phyloP scores from a whole-genome alignment of 2,797 vertebrate species.

The Phaenicophaeus curvirostris region DNA sequence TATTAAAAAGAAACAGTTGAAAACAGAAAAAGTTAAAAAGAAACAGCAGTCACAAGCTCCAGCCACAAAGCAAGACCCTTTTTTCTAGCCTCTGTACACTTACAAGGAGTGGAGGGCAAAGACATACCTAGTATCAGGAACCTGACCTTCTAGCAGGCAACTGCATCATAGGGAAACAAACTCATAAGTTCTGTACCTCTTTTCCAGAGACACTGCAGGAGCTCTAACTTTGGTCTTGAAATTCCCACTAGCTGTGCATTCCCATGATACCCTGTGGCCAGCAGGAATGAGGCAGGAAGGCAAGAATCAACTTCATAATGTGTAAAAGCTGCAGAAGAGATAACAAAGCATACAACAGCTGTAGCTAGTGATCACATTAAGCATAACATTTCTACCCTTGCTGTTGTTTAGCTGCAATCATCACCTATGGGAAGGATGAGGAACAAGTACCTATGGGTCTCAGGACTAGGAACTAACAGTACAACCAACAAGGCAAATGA shows the following conservation, averaged over 20 bases:
- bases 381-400: neutral
- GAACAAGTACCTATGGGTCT: neutral
- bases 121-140: rapidly evolving
- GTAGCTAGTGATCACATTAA: neutral
- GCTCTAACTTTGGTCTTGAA: neutral
- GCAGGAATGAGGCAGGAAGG: neutral
- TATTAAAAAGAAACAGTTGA: neutral
- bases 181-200: neutral
- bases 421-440: neutral
- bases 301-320: neutral
- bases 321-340: neutral
- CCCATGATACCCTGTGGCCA: rapidly evolving
- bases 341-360: neutral
- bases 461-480: neutral
- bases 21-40: too few relatives aligned
- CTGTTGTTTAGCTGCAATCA: neutral
- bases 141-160: neutral
- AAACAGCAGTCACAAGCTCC: neutral
- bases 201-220: neutral
- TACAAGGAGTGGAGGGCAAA: neutral
- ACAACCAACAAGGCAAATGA: neutral
- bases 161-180: neutral
- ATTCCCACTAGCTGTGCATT: neutral
- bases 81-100: neutral
- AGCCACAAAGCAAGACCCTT: neutral